A percentile compares a stretch with the other conserved stretches of the same genome.
phyloP scores from a whole-genome alignment of 2,888 invertebrate species.

The Hydriomena furcata region DNA sequence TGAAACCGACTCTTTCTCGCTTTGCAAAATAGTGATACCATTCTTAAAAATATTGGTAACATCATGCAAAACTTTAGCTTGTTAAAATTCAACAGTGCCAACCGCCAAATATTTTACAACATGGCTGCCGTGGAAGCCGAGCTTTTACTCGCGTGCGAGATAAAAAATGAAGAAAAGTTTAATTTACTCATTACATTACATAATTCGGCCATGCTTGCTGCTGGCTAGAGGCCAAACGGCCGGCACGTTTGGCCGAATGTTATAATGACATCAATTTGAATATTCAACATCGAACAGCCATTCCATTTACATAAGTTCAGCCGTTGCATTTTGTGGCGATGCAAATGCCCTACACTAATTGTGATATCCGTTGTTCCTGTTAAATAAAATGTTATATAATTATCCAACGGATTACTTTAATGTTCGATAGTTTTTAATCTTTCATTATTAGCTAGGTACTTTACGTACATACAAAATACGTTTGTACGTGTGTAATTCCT shows the following conservation, averaged over 20 bases:
- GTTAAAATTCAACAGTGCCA: constrained; percentile 42
- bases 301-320: constrained; percentile 81
- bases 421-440: not conserved
- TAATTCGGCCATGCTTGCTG: constrained; percentile 58
- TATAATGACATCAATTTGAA: constrained; percentile 84
- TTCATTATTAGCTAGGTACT: too few relatives aligned
- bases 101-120: constrained; percentile 41
- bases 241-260: constrained; percentile 74
- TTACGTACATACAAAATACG: too few relatives aligned
- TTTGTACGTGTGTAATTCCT: too few relatives aligned
- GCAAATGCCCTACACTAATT: constrained; percentile 78
- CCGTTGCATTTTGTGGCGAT: constrained; percentile 79
- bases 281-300: constrained; percentile 82
- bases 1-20: not conserved
- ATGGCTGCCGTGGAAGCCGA: constrained; percentile 43
- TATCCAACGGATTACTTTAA: constrained; percentile 6
- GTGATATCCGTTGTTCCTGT: constrained; percentile 65
- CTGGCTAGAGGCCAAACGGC: constrained; percentile 79
- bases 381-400: constrained; percentile 42
- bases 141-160: constrained; percentile 60
- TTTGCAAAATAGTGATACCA: constrained; percentile 5
- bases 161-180: constrained; percentile 62
- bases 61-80: constrained; percentile 42
- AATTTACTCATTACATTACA: constrained; percentile 81
- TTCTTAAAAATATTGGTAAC: not conserved